These are phyloP conservation scores for Ammospiza caudacuta DNA, from an alignment of 2,113 vertebrate genomes.

Conservation along the genomic window DNA sequence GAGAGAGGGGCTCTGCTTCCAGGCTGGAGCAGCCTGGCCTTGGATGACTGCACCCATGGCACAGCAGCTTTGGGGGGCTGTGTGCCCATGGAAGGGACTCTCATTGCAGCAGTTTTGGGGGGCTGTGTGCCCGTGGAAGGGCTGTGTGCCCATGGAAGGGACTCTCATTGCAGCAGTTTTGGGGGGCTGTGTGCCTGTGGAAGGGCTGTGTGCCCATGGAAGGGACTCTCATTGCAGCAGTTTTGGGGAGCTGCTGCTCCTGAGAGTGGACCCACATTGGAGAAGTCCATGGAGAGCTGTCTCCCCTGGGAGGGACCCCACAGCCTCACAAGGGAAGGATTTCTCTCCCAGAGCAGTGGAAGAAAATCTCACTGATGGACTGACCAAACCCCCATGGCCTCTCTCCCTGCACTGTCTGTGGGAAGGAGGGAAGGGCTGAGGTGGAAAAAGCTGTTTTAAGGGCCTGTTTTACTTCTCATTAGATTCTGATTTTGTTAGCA, in stretches of 20 bases:
- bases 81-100: neutral
- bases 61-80: neutral
- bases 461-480: neutral
- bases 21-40: neutral
- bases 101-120: accelerated
- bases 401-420: accelerated
- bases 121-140: neutral
- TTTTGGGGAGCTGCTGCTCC: accelerated
- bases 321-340: accelerated
- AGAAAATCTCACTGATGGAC: neutral
- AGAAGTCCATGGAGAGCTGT: accelerated
- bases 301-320: neutral
- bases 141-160: neutral
- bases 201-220: neutral
- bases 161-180: accelerated
- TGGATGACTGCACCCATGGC: neutral
- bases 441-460: neutral
- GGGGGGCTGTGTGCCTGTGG: neutral
- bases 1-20: neutral
- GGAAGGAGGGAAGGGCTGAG: neutral
- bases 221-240: accelerated
- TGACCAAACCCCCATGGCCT: neutral
- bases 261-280: accelerated
- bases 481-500: neutral
- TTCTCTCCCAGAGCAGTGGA: neutral